Conservation (phyloP, 2,888 invertebrate species). For the Ophraella communa region DNA sequence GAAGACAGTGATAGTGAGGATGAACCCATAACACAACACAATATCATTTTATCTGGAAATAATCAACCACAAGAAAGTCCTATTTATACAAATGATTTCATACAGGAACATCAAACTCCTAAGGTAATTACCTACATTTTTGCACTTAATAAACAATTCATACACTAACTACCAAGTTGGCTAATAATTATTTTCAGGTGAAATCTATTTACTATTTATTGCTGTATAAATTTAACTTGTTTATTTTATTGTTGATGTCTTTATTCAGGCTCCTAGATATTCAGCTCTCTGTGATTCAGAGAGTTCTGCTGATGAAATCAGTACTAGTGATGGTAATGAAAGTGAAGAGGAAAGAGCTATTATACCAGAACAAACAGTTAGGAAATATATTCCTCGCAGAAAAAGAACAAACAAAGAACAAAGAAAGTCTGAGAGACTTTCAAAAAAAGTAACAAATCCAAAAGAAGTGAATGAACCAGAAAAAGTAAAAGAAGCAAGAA, state of each 20-base stretch:
- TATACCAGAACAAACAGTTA: slow-evolving; percentile 26
- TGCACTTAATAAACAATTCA: no score
- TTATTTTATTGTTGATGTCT: no score
- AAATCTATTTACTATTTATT: no score
- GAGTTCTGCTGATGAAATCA: slow-evolving; percentile 60
- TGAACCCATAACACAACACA: slow-evolving; percentile 18
- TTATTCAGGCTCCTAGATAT: slow-evolving; percentile 44
- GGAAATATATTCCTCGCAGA: slow-evolving; percentile 32
- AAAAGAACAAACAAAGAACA: slow-evolving; percentile 34
- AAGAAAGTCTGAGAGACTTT: no score
- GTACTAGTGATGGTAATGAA: slow-evolving; percentile 30
- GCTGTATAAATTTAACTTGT: background rate
- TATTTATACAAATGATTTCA: slow-evolving; percentile 23
- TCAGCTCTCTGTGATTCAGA: slow-evolving; percentile 65
- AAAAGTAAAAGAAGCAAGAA: no score
- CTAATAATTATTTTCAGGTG: no score
- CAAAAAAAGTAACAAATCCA: no score
- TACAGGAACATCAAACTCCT: slow-evolving; percentile 25
- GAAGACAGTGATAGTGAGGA: slow-evolving; percentile 32
- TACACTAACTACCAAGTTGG: no score
- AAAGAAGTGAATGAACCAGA: slow-evolving; percentile 15
- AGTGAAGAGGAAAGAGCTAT: slow-evolving; percentile 9
- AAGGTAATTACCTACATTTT: slow-evolving; percentile 18
- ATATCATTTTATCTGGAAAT: slow-evolving; percentile 19
- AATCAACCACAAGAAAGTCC: slow-evolving; percentile 2